These are phyloP conservation scores for Helicoverpa assulta DNA, from an alignment of 2,888 invertebrate species.

Conservation along the genomic window DNA sequence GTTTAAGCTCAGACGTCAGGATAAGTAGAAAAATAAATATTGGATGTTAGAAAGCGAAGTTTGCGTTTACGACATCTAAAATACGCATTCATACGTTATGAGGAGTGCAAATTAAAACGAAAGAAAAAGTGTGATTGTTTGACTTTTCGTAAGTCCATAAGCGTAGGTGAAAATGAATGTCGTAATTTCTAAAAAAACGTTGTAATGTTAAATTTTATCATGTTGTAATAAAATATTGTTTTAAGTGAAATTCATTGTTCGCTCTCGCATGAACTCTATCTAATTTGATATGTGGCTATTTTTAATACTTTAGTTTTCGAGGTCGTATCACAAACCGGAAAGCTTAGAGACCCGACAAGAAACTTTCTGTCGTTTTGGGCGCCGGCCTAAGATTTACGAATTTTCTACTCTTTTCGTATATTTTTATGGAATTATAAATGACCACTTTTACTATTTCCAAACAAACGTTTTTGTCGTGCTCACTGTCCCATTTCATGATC, in stretches of 20 bases:
- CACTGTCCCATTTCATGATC: conserved; percentile 9
- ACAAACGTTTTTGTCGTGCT: conserved; percentile 11
- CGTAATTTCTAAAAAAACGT: conserved; percentile 65
- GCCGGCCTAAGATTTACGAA: conserved; percentile 27
- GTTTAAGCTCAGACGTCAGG: conserved; percentile 78
- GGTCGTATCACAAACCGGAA: conserved; percentile 84
- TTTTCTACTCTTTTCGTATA: conserved; percentile 47
- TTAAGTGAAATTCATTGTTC: conserved; percentile 71
- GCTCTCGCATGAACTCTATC: conserved; percentile 78
- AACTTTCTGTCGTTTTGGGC: conserved; percentile 76
- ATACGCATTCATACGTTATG: conserved; percentile 79
- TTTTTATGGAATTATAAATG: conserved; percentile 3
- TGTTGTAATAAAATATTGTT: conserved; percentile 58
- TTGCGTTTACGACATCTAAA: conserved; percentile 81
- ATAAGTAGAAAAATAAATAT: conserved; percentile 90
- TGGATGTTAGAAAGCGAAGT: conserved; percentile 88
- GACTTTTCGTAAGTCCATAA: conserved; percentile 80
- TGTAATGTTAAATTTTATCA: conserved; percentile 55
- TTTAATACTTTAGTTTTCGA: conserved; percentile 78
- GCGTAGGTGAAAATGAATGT: conserved; percentile 73
- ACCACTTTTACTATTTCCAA: conserved; percentile 15
- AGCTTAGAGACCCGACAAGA: conserved; percentile 69
- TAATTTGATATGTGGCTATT: conserved; percentile 86
- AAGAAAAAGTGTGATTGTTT: conserved; percentile 89
- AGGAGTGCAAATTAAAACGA: conserved; percentile 86